Evolutionary conservation across 2,888 invertebrate species (phyloP).

Genomic region (Tetragnatha montana): DNA sequence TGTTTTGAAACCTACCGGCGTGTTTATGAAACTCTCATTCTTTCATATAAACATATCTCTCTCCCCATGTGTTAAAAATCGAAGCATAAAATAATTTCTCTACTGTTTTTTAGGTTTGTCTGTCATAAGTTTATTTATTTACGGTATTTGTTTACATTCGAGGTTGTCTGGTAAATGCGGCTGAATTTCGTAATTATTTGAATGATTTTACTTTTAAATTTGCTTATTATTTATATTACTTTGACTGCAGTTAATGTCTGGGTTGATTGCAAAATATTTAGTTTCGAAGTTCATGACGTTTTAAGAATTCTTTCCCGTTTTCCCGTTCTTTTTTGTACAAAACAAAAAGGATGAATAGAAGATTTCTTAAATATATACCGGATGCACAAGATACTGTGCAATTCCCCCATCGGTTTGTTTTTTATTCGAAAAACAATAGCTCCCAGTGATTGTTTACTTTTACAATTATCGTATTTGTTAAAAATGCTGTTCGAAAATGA

Average conservation of each 20-base stretch:
- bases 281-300: background rate
- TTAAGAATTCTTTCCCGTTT: background rate
- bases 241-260: background rate
- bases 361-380: background rate
- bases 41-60: background rate
- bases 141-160: slow-evolving; percentile 56
- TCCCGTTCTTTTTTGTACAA: background rate
- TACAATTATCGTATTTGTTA: background rate
- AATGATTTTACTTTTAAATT: background rate
- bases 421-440: background rate
- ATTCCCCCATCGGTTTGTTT: background rate
- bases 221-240: background rate
- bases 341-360: background rate
- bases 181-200: background rate
- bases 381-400: background rate
- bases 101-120: slow-evolving; percentile 46
- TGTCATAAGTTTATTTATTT: slow-evolving; percentile 57
- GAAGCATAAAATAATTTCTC: slow-evolving; percentile 43
- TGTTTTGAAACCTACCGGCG: slow-evolving; percentile 15
- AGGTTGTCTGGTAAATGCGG: background rate
- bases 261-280: background rate
- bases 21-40: background rate
- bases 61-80: slow-evolving; percentile 4
- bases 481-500: too few species aligned
- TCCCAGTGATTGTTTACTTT: background rate